A percentile compares a stretch with the other conserved stretches of the same genome.
Conservation (phyloP, 2,888 invertebrate species). For the Taphrorychus bicolor region DNA sequence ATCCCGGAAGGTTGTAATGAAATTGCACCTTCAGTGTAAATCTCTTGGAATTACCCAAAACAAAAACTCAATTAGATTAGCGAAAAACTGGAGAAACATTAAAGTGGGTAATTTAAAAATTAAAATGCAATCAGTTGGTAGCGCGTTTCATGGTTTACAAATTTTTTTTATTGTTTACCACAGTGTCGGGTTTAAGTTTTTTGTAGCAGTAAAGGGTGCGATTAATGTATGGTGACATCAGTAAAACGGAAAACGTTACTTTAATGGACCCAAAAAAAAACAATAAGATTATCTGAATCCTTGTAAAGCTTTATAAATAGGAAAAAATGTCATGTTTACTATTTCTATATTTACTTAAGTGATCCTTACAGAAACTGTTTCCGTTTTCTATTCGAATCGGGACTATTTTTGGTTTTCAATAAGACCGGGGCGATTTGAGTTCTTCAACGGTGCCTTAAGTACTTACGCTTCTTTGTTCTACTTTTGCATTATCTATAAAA, state of each 20-base stretch:
- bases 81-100: not conserved
- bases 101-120: not conserved
- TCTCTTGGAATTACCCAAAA: not conserved
- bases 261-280: not conserved
- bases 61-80: not conserved
- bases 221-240: too few species aligned
- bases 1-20: not conserved
- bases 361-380: slow-evolving; percentile 27
- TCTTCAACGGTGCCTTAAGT: too few species aligned
- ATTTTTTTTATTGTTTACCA: not conserved
- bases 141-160: not conserved
- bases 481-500: not conserved
- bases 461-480: too few species aligned
- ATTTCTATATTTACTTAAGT: slow-evolving; percentile 38
- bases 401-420: slow-evolving; percentile 39
- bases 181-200: not conserved
- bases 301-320: slow-evolving; percentile 26
- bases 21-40: not conserved
- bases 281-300: slow-evolving; percentile 22
- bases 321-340: slow-evolving; percentile 36
- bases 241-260: not conserved
- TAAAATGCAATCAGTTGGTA: not conserved
- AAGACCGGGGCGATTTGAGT: not conserved
- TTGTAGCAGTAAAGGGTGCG: not conserved
- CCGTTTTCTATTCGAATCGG: slow-evolving; percentile 30